These are phyloP conservation scores for Sebastes hubbsi DNA, from an alignment of 2,797 vertebrate genomes.

Conservation along the genomic window DNA sequence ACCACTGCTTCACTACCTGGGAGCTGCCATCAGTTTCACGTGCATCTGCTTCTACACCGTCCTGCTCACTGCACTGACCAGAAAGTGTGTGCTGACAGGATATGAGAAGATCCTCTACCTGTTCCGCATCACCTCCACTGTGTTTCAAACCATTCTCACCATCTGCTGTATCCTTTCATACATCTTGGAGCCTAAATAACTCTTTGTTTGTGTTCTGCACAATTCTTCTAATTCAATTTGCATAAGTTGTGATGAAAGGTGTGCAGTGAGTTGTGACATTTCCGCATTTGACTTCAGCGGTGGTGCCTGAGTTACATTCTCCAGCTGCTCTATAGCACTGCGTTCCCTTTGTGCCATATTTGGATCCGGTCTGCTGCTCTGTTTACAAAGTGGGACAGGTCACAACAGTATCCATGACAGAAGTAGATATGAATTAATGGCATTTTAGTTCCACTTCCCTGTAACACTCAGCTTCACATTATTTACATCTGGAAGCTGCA, in stretches of 20 bases:
- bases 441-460: not conserved
- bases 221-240: not conserved
- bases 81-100: slow-evolving; percentile 74
- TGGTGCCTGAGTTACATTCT: not conserved
- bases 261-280: not conserved
- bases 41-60: slow-evolving; percentile 81
- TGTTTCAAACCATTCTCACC: slow-evolving; percentile 70
- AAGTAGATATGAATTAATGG: not conserved
- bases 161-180: slow-evolving; percentile 83
- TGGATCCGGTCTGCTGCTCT: slow-evolving; percentile 29
- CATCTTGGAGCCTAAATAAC: not conserved
- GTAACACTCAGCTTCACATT: not conserved
- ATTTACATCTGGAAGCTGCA: not conserved
- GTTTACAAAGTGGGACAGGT: slow-evolving; percentile 68
- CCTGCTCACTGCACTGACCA: slow-evolving; percentile 78
- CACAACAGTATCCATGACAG: not conserved
- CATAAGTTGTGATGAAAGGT: not conserved
- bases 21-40: slow-evolving; percentile 80
- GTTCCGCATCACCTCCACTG: slow-evolving; percentile 59
- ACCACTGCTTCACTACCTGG: slow-evolving; percentile 75
- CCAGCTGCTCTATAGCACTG: not conserved
- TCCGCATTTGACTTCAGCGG: not conserved
- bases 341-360: not conserved
- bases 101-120: slow-evolving; percentile 77
- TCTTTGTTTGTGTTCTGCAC: not conserved